A percentile compares a stretch with the other conserved stretches of the same genome.
These are phyloP conservation scores for Penelope pileata DNA, from an alignment of 2,113 vertebrate genomes.

Conservation along the genomic window DNA sequence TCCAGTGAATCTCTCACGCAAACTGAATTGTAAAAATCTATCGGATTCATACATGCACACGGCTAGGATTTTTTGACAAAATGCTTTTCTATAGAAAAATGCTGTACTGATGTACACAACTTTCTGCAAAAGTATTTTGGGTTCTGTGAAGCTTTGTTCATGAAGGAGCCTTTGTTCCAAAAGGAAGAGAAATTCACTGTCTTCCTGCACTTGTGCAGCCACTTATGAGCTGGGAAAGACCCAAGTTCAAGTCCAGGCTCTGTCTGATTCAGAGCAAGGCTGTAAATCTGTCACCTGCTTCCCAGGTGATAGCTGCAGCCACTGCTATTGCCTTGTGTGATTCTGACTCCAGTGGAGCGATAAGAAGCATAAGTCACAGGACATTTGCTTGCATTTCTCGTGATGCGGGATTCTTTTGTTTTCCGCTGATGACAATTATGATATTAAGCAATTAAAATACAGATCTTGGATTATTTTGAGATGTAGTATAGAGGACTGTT, in stretches of 20 bases:
- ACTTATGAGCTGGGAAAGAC: not conserved
- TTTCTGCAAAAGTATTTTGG: not conserved
- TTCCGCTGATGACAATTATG: not conserved
- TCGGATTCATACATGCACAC: not conserved
- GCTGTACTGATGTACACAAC: not conserved
- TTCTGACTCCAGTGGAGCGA: not conserved
- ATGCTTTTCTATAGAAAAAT: not conserved
- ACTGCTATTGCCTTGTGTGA: not conserved
- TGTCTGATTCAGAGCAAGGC: not conserved
- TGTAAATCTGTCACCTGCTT: not conserved
- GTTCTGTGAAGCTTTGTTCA: not conserved
- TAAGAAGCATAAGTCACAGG: not conserved
- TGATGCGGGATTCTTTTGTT: not conserved
- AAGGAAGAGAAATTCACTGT: not conserved
- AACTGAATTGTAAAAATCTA: not conserved
- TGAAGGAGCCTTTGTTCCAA: not conserved
- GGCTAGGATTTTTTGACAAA: not conserved
- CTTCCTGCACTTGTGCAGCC: not conserved
- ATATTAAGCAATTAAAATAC: not conserved
- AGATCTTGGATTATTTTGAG: not conserved
- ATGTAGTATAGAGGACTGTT: not conserved
- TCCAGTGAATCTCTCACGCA: not conserved
- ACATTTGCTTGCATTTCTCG: not conserved
- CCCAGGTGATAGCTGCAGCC: not conserved
- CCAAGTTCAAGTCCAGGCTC: not conserved